Base-by-base conservation (phyloP, 2,888 invertebrate genomes). In the Pollenia labialis region DNA sequence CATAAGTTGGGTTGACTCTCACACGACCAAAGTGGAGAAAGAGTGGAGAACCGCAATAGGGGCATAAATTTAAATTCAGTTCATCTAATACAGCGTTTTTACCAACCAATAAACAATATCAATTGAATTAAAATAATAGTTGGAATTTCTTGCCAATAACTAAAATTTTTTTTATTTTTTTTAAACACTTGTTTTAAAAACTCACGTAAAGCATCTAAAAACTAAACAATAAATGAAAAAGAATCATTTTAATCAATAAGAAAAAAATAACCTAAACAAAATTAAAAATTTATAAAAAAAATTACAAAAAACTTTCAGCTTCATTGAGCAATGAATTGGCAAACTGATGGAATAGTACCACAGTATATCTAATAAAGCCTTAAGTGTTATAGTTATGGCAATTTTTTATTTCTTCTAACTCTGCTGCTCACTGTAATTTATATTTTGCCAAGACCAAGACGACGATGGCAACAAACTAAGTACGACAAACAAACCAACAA, bases 261-360 rank as follows among this genome's bases (percentile, higher is more conserved):
- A 50, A 58, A 72, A 74, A 2, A 50, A 69, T 4, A 16, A 56
- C 40, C 50, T 50, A 66, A 56, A 68, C 48, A 64, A 32, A 0
- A 69, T 79, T 69, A 79, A 50, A 69, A 54, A 64, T 64, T 68
- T 58, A 16, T 16, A n/a, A 50, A 11, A 72, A 60, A 52, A 32
- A n/a, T 46, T 32, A 44, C 7, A 16, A 50, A 66, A 44, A 83
- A 87, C 66, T 85, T 81, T 75, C 71, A 85, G 87, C 85, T 87
- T 87, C 85, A 87, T 87, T 85, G 84, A 81, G 87, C 80, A 85
- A 87, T 72, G 72, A 68, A 74, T 86, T 88, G 75, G 77, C 81
- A 83, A 88, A 50, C 66, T 82, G 60, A 69, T 85, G 58, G 74
- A 82, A 81, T 75, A n/a, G 68, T 52, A 40, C n/a, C 42, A 40